A percentile compares a stretch with the other conserved stretches of the same genome.
Conservation (phyloP, 2,888 invertebrate genomes). For the Watsonalla binaria region DNA sequence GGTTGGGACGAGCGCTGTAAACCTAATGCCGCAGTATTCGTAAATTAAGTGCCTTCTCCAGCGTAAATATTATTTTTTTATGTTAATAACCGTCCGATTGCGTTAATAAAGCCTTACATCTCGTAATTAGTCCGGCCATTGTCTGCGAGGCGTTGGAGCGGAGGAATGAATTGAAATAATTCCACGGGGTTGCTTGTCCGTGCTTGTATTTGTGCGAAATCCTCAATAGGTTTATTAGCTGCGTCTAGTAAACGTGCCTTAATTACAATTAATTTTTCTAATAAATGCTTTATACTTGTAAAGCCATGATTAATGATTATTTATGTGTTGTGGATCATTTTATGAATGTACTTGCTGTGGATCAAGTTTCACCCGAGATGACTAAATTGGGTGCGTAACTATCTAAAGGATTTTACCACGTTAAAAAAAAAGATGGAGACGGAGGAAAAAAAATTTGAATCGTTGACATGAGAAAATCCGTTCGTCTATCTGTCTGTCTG, state of each 20-base stretch:
- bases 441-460: too few relatives aligned
- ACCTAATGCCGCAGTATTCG: constrained; percentile 73
- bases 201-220: constrained; percentile 27
- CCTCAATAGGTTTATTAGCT: background rate
- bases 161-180: constrained; percentile 57
- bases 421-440: too few relatives aligned
- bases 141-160: constrained; percentile 60
- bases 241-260: background rate
- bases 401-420: too few relatives aligned
- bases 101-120: constrained; percentile 77
- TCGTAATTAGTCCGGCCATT: constrained; percentile 69
- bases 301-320: too few relatives aligned
- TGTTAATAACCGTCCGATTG: constrained; percentile 75
- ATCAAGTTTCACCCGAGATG: too few relatives aligned
- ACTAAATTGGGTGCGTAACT: too few relatives aligned
- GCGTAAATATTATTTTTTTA: constrained; percentile 78
- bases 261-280: too few relatives aligned
- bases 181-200: constrained; percentile 37
- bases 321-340: too few relatives aligned
- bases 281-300: too few relatives aligned
- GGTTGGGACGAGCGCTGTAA: constrained; percentile 60
- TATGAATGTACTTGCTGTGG: too few relatives aligned
- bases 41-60: constrained; percentile 68
- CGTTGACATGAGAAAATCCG: too few relatives aligned
- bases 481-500: too few relatives aligned